phyloP scores from a whole-genome alignment of 2,113 vertebrate genomes.

The Donacobius atricapilla region DNA sequence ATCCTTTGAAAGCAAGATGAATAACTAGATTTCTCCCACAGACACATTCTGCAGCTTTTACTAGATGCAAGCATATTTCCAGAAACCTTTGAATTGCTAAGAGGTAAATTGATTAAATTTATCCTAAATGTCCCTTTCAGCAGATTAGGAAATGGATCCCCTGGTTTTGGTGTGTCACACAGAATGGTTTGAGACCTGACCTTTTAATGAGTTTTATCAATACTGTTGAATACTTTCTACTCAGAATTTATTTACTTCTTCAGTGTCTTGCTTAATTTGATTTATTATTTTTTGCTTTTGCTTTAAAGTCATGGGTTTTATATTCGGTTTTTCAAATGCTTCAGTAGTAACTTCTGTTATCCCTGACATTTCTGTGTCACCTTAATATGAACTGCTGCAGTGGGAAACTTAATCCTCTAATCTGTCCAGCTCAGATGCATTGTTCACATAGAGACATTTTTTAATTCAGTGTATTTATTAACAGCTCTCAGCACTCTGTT shows the following conservation, averaged over 20 bases:
- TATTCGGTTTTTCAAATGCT: constrained; percentile 24
- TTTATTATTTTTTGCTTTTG: neutral
- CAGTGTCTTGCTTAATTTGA: constrained; percentile 18
- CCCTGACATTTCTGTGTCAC: constrained; percentile 47
- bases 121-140: neutral
- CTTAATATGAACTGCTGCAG: constrained; percentile 18
- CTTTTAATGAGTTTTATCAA: neutral
- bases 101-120: neutral
- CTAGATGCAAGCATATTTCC: neutral
- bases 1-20: neutral
- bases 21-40: neutral
- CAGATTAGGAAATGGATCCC: neutral
- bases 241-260: constrained; percentile 25
- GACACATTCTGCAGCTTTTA: neutral
- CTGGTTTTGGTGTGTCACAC: neutral
- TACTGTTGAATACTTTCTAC: neutral
- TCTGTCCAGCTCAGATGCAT: constrained; percentile 31
- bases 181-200: neutral
- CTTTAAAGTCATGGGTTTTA: neutral
- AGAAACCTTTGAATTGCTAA: neutral
- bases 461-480: constrained; percentile 2
- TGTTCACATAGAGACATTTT: constrained; percentile 17
- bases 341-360: constrained; percentile 34
- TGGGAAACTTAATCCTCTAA: constrained; percentile 47
- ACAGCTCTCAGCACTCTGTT: constrained; percentile 4